Percentiles rank a stretch among this genome's conserved stretches.
Evolutionary conservation across 1,140 invertebrate genomes (phyloP).

Genomic region (Zelostemma sp.): DNA sequence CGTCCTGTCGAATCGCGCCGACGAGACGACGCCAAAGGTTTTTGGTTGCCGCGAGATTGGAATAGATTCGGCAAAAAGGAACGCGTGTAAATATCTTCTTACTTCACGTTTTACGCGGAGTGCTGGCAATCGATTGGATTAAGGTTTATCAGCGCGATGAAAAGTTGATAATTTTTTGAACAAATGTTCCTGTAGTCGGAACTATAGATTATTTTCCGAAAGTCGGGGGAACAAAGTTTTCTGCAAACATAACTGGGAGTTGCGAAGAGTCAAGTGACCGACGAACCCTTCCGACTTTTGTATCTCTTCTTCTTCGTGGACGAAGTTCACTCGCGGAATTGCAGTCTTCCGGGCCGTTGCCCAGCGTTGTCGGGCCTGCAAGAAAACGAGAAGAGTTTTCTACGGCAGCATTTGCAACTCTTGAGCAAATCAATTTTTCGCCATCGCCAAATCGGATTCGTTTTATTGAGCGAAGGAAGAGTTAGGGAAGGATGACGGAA

Average conservation of each 20-base stretch:
- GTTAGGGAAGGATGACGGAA: conserved; percentile 12
- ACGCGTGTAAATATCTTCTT: no score
- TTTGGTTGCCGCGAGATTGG: neutral
- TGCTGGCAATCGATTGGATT: no score
- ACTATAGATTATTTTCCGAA: no score
- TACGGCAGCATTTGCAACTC: conserved; percentile 41
- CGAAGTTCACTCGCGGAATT: conserved; percentile 36
- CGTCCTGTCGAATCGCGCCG: conserved; percentile 10
- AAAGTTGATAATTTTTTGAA: no score
- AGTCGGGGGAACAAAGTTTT: neutral
- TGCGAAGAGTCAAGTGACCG: conserved; percentile 16
- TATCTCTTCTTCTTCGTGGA: conserved; percentile 16
- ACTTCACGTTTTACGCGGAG: no score
- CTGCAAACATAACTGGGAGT: conserved; percentile 5
- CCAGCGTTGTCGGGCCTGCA: conserved; percentile 3
- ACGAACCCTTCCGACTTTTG: conserved; percentile 13
- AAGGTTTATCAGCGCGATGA: no score
- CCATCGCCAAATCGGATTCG: conserved; percentile 41
- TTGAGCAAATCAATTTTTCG: conserved; percentile 52
- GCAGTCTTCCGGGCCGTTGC: conserved; percentile 38
- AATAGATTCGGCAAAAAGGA: conserved; percentile 3
- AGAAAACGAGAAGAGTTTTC: conserved; percentile 15
- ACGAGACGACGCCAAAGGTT: conserved; percentile 19
- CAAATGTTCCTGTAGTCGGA: no score
- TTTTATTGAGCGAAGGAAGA: conserved; percentile 33